phyloP scores from a whole-genome alignment of 2,888 invertebrate species.

The Habrosyne pyritoides region DNA sequence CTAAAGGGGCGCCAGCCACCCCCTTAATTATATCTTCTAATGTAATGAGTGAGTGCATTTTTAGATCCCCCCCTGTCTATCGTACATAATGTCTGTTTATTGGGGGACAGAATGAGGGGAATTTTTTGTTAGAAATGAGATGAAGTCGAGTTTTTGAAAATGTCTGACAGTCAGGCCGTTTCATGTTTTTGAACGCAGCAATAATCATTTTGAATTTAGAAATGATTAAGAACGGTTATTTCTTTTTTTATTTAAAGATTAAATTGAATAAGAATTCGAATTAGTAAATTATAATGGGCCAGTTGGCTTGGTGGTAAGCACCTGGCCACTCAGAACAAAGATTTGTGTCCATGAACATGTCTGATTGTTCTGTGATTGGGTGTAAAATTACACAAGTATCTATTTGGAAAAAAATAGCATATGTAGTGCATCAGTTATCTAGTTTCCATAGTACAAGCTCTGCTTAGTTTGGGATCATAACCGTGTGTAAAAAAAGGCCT shows the following conservation, averaged over 20 bases:
- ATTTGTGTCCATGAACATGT: no score
- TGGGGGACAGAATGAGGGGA: constrained; percentile 42
- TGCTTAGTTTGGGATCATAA: no score
- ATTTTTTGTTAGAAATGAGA: constrained; percentile 23
- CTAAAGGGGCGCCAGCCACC: constrained; percentile 65
- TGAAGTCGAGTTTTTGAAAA: constrained; percentile 36
- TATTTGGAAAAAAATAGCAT: no score
- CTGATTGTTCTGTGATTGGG: no score
- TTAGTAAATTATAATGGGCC: no score
- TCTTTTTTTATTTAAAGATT: constrained; percentile 15
- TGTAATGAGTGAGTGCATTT: constrained; percentile 81
- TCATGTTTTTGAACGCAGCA: background rate
- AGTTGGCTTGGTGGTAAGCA: no score
- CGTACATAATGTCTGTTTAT: constrained; percentile 41
- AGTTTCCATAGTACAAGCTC: no score
- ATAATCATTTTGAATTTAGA: background rate
- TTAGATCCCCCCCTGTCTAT: constrained; percentile 60
- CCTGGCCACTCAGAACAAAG: no score
- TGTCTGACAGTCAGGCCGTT: constrained; percentile 30
- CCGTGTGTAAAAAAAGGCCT: no score
- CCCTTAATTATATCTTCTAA: constrained; percentile 83
- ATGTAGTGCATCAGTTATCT: no score
- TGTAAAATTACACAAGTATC: no score
- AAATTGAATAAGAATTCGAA: no score
- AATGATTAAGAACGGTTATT: constrained; percentile 2